Conservation (phyloP, 2,888 invertebrate genomes). For the Lissonota sp. region DNA sequence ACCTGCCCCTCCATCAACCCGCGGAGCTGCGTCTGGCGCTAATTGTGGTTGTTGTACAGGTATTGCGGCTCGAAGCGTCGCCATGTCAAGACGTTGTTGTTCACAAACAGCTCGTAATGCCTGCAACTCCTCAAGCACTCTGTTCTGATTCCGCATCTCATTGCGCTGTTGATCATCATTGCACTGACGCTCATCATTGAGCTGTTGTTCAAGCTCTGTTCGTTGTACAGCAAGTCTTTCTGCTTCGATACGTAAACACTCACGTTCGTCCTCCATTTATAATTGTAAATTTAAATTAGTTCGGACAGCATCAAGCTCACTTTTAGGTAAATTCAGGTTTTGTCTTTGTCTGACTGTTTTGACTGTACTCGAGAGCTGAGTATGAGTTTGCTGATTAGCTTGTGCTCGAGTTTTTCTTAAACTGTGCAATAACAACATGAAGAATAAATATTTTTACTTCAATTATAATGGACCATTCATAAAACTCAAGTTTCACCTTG, state of each 20-base stretch:
- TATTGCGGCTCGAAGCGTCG: neutral
- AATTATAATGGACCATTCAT: neutral
- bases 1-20: neutral
- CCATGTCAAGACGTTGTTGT: neutral
- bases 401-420: neutral
- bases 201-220: neutral
- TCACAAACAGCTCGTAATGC: neutral
- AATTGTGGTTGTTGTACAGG: neutral
- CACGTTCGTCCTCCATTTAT: neutral
- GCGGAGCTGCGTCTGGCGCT: neutral
- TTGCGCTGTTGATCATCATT: too few species aligned
- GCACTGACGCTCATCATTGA: too few species aligned
- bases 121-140: neutral
- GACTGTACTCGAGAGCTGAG: neutral
- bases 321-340: neutral
- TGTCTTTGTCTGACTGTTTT: neutral
- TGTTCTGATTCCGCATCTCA: neutral
- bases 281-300: neutral
- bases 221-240: neutral
- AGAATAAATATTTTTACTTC: neutral
- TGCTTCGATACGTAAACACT: neutral
- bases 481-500: neutral
- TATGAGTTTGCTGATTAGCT: neutral
- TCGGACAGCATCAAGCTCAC: neutral
- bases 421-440: neutral